Base-by-base conservation (phyloP, 2,797 vertebrate genomes). In the Phataginus tetradactyla region DNA sequence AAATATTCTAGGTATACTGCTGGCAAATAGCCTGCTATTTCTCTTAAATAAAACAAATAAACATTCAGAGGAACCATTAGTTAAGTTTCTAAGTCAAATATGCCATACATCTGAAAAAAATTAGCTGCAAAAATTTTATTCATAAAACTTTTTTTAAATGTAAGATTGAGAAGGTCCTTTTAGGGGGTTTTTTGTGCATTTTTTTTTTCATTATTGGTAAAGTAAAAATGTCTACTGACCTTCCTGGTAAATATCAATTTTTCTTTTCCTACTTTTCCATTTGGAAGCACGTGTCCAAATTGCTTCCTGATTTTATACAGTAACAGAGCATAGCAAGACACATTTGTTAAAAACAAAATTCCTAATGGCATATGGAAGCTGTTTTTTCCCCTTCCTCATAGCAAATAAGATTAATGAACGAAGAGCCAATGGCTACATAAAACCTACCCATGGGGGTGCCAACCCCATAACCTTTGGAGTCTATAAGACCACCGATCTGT, bases 401-500 rank as follows among this genome's bases (percentile, higher is more conserved):
- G 27, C 25, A 95, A 45, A 63, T 91, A 91, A 98, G 94, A 97
- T 96, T 93, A 98, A 98, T 97, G 95, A 98, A 86, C 49, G 96
- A 18, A 96, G 81, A 97, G 77, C 53, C 95, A 94, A 83, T 1
- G 32, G 74, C 75, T 96, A 91, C 90, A 71, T 80, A 69, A 63
- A 91, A 99, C 99, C 57, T 99, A 99, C 99, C 99, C 99, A 99
- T 99, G 51, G 99, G 99, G 75, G 99, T 99, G 97, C 99, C 99
- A 32, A 99, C 99, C 0, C 99, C 99, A 0, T 99, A 99, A 95
- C 99, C 99, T 98, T 99, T 99, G 97, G 99, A 99, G 98, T 99
- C 99, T 97, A 99, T 99, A 96, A 99, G 99, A 96, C 99, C 99
- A 88, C 99, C 99, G 64, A 99, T 99, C 98, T 99, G 99, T 39